phyloP scores from a whole-genome alignment of 2,888 invertebrate species.

The Ichneumoninae sp. region DNA sequence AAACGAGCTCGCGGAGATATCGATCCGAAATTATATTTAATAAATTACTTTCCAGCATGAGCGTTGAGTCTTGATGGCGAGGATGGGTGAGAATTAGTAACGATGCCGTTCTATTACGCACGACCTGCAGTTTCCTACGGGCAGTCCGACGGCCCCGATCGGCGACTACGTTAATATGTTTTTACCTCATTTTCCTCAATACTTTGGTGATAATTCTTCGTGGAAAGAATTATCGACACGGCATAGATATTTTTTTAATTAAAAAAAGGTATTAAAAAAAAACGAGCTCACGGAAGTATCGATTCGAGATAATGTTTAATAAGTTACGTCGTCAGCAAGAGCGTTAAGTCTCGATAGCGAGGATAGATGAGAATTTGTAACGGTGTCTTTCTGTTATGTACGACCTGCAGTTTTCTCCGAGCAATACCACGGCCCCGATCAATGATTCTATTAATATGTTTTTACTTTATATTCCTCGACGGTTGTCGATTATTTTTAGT shows the following conservation, averaged over 20 bases:
- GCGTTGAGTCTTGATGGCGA: slow-evolving; percentile 22
- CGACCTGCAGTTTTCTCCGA: background rate
- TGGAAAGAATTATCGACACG: no score
- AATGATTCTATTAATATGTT: background rate
- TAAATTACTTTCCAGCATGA: slow-evolving; percentile 48
- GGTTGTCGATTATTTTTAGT: background rate
- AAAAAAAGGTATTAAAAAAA: background rate
- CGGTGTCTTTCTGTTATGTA: background rate
- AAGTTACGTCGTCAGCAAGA: slow-evolving; percentile 52
- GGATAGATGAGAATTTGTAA: slow-evolving; percentile 14
- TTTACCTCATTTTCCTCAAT: no score
- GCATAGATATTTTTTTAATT: background rate
- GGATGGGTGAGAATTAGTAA: slow-evolving; percentile 19
- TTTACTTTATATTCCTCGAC: no score
- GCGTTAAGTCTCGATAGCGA: slow-evolving; percentile 16
- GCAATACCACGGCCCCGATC: background rate
- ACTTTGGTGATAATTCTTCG: no score
- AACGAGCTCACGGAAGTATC: background rate
- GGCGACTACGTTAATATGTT: background rate
- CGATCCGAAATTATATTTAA: no score
- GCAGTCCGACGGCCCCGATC: no score
- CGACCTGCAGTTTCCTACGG: no score
- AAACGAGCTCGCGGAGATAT: background rate
- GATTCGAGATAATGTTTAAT: no score
- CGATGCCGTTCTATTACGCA: background rate